These are phyloP conservation scores for Drosophila azteca DNA, from an alignment of 1,140 invertebrate genomes.

Conservation along the genomic window DNA sequence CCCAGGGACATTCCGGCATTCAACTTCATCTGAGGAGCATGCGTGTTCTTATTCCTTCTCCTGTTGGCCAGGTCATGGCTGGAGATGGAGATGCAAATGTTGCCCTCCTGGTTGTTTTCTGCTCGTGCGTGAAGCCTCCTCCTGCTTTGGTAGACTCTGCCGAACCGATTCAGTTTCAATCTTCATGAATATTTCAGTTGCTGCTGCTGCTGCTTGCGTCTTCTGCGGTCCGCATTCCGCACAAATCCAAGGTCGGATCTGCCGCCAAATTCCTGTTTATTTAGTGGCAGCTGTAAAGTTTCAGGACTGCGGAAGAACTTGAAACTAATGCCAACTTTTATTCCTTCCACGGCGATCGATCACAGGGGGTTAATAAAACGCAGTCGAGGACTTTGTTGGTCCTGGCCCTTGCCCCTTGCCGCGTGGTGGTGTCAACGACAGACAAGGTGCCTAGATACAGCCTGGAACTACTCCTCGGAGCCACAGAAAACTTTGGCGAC, in stretches of 20 bases:
- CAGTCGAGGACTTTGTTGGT: conserved; percentile 6
- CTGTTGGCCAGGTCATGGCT: background rate
- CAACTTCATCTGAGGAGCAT: conserved; percentile 46
- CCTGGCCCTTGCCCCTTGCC: too few species aligned
- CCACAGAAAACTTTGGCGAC: conserved; percentile 31
- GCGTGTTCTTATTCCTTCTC: conserved; percentile 31
- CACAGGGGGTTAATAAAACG: conserved; percentile 22
- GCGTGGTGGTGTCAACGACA: background rate
- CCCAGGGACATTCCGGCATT: conserved; percentile 10
- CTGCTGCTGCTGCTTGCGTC: too few species aligned
- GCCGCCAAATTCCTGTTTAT: conserved; percentile 1
- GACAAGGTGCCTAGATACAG: conserved; percentile 12
- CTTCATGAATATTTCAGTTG: too few species aligned
- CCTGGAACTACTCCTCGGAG: conserved; percentile 28
- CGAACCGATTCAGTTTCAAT: too few species aligned
- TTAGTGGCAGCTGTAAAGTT: conserved; percentile 4
- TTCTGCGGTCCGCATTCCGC: too few species aligned
- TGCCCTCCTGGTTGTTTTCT: background rate
- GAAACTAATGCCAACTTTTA: too few species aligned
- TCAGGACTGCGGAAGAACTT: conserved; percentile 1
- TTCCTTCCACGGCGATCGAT: conserved; percentile 2
- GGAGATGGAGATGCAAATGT: background rate
- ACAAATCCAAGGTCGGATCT: too few species aligned
- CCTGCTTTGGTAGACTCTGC: conserved; percentile 1
- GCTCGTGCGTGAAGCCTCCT: background rate